Base-by-base conservation (phyloP, 1,140 invertebrate species). In the Thaumetopoea pityocampa region DNA sequence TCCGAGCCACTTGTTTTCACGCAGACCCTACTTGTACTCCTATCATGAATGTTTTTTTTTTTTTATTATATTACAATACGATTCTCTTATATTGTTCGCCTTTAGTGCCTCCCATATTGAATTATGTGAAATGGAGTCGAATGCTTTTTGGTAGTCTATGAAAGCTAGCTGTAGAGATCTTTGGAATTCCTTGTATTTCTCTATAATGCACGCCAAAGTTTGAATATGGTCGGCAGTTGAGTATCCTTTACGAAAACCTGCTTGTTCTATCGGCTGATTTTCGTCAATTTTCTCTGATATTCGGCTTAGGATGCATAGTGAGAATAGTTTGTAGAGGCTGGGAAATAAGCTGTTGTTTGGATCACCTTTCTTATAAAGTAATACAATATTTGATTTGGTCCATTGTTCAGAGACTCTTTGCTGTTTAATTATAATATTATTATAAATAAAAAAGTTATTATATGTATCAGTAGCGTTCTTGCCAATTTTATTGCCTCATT, bases 221-320 rank as follows among this genome's bases (percentile, higher is more conserved):
- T 29, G 27, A n/a, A 29, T 29, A 4, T 29, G 27, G 6, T 29
- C 27, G n/a, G n/a, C n/a, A n/a, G n/a, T n/a, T n/a, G n/a, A n/a
- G n/a, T n/a, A n/a, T n/a, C n/a, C n/a, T n/a, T n/a, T n/a, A n/a
- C n/a, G n/a, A n/a, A n/a, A n/a, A n/a, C n/a, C n/a, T n/a, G n/a
- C n/a, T n/a, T n/a, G n/a, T n/a, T n/a, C n/a, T n/a, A n/a, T n/a
- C n/a, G n/a, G n/a, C n/a, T n/a, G n/a, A n/a, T n/a, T n/a, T n/a
- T n/a, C n/a, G n/a, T n/a, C n/a, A n/a, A n/a, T n/a, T n/a, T n/a
- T n/a, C n/a, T n/a, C n/a, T n/a, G n/a, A n/a, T n/a, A n/a, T n/a
- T n/a, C n/a, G n/a, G n/a, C n/a, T n/a, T n/a, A n/a, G n/a, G n/a
- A n/a, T n/a, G n/a, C n/a, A n/a, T n/a, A n/a, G n/a, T n/a, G n/a